Conservation (phyloP, 2,888 invertebrate genomes). For the Ophion ventricosus region DNA sequence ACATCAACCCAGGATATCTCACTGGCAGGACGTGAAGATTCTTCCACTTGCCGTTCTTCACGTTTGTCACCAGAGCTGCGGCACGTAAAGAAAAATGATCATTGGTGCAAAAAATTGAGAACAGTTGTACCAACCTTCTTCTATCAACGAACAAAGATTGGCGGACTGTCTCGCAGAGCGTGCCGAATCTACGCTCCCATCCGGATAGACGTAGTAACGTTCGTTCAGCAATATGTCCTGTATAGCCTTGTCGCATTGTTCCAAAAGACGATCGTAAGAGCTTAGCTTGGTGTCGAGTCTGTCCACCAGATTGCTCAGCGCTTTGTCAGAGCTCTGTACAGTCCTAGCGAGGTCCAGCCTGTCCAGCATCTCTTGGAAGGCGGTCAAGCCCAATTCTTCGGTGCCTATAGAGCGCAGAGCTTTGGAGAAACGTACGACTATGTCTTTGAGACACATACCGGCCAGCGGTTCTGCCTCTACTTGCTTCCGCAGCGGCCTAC, state of each 20-base stretch:
- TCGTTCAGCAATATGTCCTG: slow-evolving; percentile 73
- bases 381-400: slow-evolving; percentile 78
- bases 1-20: slow-evolving; percentile 78
- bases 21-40: slow-evolving; percentile 78
- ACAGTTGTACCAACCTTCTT: slow-evolving; percentile 70
- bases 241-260: slow-evolving; percentile 75
- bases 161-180: slow-evolving; percentile 52
- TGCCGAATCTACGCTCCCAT: slow-evolving; percentile 25
- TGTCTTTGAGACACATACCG: slow-evolving; percentile 80
- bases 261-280: slow-evolving; percentile 74
- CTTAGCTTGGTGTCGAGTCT: slow-evolving; percentile 77
- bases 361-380: slow-evolving; percentile 78
- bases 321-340: slow-evolving; percentile 70
- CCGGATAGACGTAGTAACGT: slow-evolving; percentile 68
- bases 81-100: slow-evolving; percentile 1
- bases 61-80: slow-evolving; percentile 74
- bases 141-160: slow-evolving; percentile 77
- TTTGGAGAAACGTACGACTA: slow-evolving; percentile 77
- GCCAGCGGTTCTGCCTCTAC: slow-evolving; percentile 78
- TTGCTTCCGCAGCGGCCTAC: slow-evolving; percentile 78
- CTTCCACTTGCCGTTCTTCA: slow-evolving; percentile 78
- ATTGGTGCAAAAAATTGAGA: not conserved
- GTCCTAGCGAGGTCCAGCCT: slow-evolving; percentile 77
- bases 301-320: slow-evolving; percentile 74
- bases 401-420: slow-evolving; percentile 72